These are phyloP conservation scores for Ichneumoninae sp. DNA, from an alignment of 2,888 invertebrate species.

Conservation along the genomic window DNA sequence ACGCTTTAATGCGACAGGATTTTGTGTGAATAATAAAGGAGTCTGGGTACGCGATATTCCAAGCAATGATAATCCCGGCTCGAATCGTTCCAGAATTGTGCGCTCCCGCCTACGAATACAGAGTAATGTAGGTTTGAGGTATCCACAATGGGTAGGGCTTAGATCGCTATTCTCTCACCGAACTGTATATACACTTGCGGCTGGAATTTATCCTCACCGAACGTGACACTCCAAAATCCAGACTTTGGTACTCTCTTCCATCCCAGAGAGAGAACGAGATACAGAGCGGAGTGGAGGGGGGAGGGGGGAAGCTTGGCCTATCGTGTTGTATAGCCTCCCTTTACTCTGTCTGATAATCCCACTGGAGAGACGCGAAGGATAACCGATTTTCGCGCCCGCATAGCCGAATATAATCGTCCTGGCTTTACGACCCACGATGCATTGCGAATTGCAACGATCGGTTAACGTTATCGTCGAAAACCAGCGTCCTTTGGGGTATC, in stretches of 20 bases:
- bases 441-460: slow-evolving; percentile 12
- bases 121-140: slow-evolving; percentile 47
- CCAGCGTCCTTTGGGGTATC: slow-evolving; percentile 11
- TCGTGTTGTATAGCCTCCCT: slow-evolving; percentile 29
- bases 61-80: slow-evolving; percentile 56
- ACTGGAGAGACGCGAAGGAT: slow-evolving; percentile 44
- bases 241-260: slow-evolving; percentile 48
- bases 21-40: slow-evolving; percentile 48
- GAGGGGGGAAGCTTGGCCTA: background rate
- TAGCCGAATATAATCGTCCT: slow-evolving; percentile 49
- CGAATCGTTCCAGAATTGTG: slow-evolving; percentile 40
- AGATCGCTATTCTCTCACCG: slow-evolving; percentile 64
- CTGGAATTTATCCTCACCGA: slow-evolving; percentile 64
- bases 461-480: slow-evolving; percentile 43
- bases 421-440: slow-evolving; percentile 43
- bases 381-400: slow-evolving; percentile 48
- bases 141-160: slow-evolving; percentile 67
- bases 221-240: slow-evolving; percentile 67
- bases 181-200: slow-evolving; percentile 32
- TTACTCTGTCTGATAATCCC: slow-evolving; percentile 54
- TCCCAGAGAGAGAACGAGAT: slow-evolving; percentile 1
- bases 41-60: slow-evolving; percentile 49
- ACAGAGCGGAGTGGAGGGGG: background rate
- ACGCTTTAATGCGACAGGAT: slow-evolving; percentile 20
- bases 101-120: slow-evolving; percentile 19